Evolutionary conservation across 2,888 invertebrate genomes (phyloP).

Genomic region (Teleogryllus oceanicus): DNA sequence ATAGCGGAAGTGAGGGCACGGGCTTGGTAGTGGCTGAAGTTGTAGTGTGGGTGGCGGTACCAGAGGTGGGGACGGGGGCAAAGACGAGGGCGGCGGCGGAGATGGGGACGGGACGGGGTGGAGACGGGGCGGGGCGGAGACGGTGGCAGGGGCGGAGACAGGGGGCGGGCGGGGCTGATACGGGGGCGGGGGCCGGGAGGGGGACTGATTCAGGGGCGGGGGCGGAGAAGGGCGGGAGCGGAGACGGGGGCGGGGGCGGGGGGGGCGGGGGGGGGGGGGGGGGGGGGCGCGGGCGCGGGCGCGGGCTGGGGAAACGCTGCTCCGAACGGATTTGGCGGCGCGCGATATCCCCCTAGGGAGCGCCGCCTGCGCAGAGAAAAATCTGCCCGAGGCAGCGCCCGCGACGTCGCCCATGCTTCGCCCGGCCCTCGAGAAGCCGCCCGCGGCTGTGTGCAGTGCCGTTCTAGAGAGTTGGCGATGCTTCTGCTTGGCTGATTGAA

Average conservation of each 20-base stretch:
- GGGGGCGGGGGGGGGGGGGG: not conserved
- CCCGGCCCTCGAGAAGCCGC: too few species aligned
- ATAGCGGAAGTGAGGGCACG: not conserved
- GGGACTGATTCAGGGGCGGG: not conserved
- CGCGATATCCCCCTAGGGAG: too few species aligned
- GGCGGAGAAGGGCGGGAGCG: not conserved
- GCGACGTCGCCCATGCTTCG: too few species aligned
- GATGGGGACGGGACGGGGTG: not conserved
- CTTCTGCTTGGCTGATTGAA: too few species aligned
- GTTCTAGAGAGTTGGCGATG: too few species aligned
- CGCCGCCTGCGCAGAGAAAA: too few species aligned
- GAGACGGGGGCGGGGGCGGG: not conserved
- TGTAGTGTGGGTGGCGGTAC: not conserved
- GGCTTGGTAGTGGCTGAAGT: not conserved
- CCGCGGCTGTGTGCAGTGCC: too few species aligned
- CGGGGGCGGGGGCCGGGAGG: not conserved
- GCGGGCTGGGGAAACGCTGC: too few species aligned
- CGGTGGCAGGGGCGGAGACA: too few species aligned
- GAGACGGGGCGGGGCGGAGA: not conserved
- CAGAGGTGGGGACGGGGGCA: not conserved
- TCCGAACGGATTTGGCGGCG: too few species aligned
- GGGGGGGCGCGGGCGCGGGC: too few species aligned
- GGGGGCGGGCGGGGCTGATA: not conserved
- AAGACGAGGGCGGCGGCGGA: not conserved
- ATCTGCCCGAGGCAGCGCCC: too few species aligned